Evolutionary conservation across 2,888 invertebrate species (phyloP), one percentile per base, ranked within the genome.

Genomic region (Cylindroiulus punctatus): DNA sequence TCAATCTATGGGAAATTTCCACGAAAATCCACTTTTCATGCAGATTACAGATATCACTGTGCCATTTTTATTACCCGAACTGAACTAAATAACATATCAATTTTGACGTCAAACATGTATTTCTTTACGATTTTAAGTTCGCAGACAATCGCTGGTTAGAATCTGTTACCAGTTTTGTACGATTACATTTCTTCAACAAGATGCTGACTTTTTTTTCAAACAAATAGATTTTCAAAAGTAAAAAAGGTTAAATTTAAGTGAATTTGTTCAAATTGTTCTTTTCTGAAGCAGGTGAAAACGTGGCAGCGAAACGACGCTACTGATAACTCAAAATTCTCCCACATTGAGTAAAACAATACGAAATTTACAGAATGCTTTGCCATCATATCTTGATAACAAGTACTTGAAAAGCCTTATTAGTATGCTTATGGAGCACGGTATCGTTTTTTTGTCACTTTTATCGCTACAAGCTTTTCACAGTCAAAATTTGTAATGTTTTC

Each of bases 401-500:
- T 76, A 57, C 76, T 14, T 76, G 17, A 76, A 76, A 76, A 30
- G 76, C 30, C 30, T 30, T 76, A 26, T 30, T 76, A 30, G 26
- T 76, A 30, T 76, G 22, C 22, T 65, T 65, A 26, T 65, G 22
- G 65, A 65, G 22, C 22, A 65, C 22, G n/a, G 65, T 12, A 65
- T 65, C 65, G n/a, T 26, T 26, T 65, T 36, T 65, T 65, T 7
- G 2, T 22, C 65, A 22, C 2, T 65, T 65, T 65, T 65, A 76
- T 76, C 30, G 1, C 76, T 14, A 52, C 7, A 76, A 76, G 10
- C 14, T 65, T 26, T 65, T 8, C 65, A 12, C 44, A 10, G 65
- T 76, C 30, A 30, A 76, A 30, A 76, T 76, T 30, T 76, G 76
- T 30, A 30, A 76, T 76, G 76, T 76, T 76, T 76, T 30, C 30